Evolutionary conservation across 1,140 invertebrate species (phyloP).

Genomic region (Lasaia peninsularis): DNA sequence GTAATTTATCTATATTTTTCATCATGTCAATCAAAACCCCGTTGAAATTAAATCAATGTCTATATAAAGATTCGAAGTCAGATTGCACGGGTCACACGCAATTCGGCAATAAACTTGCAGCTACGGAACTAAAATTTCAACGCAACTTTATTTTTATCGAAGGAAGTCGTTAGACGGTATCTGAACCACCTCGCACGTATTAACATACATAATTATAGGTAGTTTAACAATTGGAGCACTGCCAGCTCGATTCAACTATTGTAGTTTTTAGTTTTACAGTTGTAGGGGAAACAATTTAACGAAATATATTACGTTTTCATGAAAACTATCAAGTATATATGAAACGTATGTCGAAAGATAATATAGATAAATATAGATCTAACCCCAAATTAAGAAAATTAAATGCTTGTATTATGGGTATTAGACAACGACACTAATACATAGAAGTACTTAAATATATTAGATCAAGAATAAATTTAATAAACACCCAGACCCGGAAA

Average conservation of each 20-base stretch:
- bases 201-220: conserved; percentile 75
- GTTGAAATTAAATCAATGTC: conserved; percentile 73
- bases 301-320: conserved; percentile 12
- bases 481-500: no score
- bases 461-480: no score
- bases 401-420: no score
- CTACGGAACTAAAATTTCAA: conserved; percentile 74
- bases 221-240: conserved; percentile 65
- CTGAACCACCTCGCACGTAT: conserved; percentile 67
- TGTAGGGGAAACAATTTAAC: conserved; percentile 38
- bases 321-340: conserved; percentile 2
- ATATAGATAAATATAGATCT: no score
- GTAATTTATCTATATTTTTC: conserved; percentile 15
- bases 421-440: no score
- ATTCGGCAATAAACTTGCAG: conserved; percentile 71
- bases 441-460: no score
- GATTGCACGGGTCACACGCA: conserved; percentile 62
- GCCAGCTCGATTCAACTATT: conserved; percentile 60
- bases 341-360: not conserved
- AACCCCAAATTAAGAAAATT: no score
- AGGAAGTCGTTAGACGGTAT: conserved; percentile 74
- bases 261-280: conserved; percentile 57
- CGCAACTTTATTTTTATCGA: conserved; percentile 74
- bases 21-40: conserved; percentile 42
- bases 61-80: conserved; percentile 64